Base-by-base conservation (phyloP, 2,797 vertebrate genomes). In the Xiphophorus birchmanni region DNA sequence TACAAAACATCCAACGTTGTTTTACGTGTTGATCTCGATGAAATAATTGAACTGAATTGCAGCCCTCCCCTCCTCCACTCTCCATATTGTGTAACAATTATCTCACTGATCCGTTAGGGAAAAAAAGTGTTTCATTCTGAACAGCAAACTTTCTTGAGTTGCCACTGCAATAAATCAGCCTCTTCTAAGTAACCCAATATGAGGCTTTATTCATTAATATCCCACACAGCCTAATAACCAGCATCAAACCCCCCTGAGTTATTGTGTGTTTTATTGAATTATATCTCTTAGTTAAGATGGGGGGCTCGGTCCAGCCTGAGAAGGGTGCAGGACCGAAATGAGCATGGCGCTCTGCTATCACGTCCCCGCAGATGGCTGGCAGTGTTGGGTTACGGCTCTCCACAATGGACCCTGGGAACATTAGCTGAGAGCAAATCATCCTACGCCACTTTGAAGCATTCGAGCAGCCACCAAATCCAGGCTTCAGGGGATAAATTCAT, bases 341-440 rank as follows among this genome's bases (percentile, higher is more conserved):
- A 94, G 90, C 85, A 84, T 86, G 78, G 84, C 84, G 80, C 77
- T 90, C 92, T 90, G 83, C 92, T 89, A 94, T 96, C 95, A 95
- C 94, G 86, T 94, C 92, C 90, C 71, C 74, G 85, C 94, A 95
- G 95, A 95, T 96, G 95, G 85, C 87, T 73, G 74, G 78, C 35
- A 79, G 95, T 91, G 89, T 96, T 89, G 86, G 89, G 86, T 96
- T 96, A 93, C 95, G 44, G 32, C 73, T 82, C 88, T 76, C 74
- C 84, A 94, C 94, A 95, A 95, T 89, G 88, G 76, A 84, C 50
- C 89, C 88, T 82, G 86, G 93, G 93, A 96, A 95, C 90, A 85
- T 89, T 90, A 94, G 91, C 94, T 90, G 89, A 85, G 93, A 90
- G 94, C 94, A 95, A 96, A 95, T 94, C 94, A 94, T 85, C 90